A percentile compares a stretch with the other conserved stretches of the same genome.
These are phyloP conservation scores for Clarias fuscus DNA, from an alignment of 2,797 vertebrate genomes.

Conservation along the genomic window DNA sequence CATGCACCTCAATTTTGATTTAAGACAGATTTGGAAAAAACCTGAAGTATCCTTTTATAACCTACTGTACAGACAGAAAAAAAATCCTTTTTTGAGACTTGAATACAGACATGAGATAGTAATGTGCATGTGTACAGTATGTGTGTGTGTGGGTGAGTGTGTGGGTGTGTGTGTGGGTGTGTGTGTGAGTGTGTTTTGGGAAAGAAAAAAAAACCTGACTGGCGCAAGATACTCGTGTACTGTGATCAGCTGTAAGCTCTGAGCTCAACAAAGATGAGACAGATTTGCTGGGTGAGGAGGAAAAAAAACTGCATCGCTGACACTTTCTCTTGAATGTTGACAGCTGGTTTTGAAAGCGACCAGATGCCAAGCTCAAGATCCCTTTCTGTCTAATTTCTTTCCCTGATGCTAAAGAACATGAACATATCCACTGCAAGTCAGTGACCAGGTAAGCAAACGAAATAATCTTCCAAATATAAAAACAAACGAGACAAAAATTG, in stretches of 20 bases:
- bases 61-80: background rate
- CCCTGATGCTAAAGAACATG: constrained; percentile 25
- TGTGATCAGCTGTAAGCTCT: constrained; percentile 51
- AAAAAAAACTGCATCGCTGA: constrained; percentile 47
- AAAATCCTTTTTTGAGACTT: background rate
- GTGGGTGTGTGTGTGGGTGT: background rate
- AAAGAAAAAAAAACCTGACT: background rate
- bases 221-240: background rate
- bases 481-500: background rate
- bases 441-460: constrained; percentile 1
- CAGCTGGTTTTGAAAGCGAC: constrained; percentile 41
- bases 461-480: constrained; percentile 1
- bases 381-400: constrained; percentile 33
- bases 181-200: background rate
- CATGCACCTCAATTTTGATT: too few species aligned
- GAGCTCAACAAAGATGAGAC: constrained; percentile 50
- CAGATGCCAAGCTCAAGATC: constrained; percentile 28
- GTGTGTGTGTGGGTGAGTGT: background rate
- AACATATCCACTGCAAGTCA: constrained; percentile 16
- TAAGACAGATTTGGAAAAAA: too few species aligned
- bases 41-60: background rate
- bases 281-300: constrained; percentile 52
- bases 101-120: background rate
- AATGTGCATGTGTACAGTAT: background rate
- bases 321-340: constrained; percentile 47